Conservation (phyloP, 2,797 vertebrate species). For the Sebastes baramenuke region DNA sequence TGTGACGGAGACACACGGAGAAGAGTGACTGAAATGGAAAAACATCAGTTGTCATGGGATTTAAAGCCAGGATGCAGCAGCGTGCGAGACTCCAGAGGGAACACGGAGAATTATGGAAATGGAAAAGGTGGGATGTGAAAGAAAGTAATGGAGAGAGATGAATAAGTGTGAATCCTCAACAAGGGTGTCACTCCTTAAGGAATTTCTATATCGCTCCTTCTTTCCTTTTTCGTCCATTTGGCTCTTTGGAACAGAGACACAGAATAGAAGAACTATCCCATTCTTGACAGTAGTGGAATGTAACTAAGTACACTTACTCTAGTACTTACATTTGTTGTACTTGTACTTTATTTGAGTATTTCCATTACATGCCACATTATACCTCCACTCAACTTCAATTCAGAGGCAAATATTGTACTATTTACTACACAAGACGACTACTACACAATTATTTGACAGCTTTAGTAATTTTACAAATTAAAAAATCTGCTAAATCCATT, state of each 20-base stretch:
- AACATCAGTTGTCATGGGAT: background rate
- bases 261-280: background rate
- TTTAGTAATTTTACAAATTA: too few species aligned
- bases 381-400: background rate
- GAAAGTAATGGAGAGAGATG: constrained; percentile 4
- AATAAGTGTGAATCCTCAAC: constrained; percentile 33
- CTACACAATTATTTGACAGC: too few species aligned
- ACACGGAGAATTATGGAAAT: constrained; percentile 7
- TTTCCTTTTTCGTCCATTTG: background rate
- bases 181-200: constrained; percentile 11
- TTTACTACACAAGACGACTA: background rate
- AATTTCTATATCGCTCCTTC: background rate
- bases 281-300: background rate
- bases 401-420: background rate
- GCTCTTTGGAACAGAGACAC: background rate
- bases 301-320: too few species aligned
- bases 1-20: background rate
- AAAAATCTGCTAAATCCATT: background rate
- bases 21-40: constrained; percentile 17
- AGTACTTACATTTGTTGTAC: too few species aligned
- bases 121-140: constrained; percentile 34
- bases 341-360: background rate
- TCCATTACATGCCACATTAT: background rate
- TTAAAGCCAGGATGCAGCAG: background rate
- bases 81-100: background rate